phyloP scores from a whole-genome alignment of 2,797 vertebrate genomes.

The Falco concolor region DNA sequence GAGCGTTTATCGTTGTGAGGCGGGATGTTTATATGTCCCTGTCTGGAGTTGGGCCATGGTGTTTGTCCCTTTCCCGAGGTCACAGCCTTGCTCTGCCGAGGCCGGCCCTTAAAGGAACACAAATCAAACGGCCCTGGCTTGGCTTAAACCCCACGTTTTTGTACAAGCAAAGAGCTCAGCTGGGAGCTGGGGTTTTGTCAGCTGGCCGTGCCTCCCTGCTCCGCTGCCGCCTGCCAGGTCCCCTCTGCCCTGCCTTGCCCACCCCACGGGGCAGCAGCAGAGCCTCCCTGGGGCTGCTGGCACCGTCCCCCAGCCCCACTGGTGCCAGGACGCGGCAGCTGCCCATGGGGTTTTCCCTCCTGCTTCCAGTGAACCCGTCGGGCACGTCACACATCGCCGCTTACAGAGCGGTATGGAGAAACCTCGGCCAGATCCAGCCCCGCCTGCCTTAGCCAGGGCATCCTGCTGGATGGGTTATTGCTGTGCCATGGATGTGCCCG shows the following conservation, averaged over 20 bases:
- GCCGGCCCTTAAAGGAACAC: neutral
- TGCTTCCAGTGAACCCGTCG: neutral
- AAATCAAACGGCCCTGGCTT: neutral
- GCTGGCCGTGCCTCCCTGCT: neutral
- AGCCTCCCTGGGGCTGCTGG: neutral
- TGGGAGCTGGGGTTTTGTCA: neutral
- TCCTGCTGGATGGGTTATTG: neutral
- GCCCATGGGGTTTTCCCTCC: neutral
- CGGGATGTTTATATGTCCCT: neutral
- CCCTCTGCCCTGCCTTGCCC: neutral
- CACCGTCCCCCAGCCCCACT: neutral
- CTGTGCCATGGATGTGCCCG: neutral
- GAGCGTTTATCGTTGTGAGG: neutral
- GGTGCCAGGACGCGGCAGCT: neutral
- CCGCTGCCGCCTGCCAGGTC: neutral
- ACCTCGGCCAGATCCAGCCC: neutral
- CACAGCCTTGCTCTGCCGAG: neutral
- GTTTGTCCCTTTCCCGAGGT: neutral
- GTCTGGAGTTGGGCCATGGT: neutral
- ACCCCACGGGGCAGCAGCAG: neutral
- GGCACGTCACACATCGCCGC: rapidly evolving
- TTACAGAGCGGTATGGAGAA: neutral
- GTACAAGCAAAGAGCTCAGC: neutral
- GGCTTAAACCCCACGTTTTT: neutral
- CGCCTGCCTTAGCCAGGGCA: neutral